phyloP scores from a whole-genome alignment of 2,797 vertebrate genomes.

The Hyperoplus lanceolatus region DNA sequence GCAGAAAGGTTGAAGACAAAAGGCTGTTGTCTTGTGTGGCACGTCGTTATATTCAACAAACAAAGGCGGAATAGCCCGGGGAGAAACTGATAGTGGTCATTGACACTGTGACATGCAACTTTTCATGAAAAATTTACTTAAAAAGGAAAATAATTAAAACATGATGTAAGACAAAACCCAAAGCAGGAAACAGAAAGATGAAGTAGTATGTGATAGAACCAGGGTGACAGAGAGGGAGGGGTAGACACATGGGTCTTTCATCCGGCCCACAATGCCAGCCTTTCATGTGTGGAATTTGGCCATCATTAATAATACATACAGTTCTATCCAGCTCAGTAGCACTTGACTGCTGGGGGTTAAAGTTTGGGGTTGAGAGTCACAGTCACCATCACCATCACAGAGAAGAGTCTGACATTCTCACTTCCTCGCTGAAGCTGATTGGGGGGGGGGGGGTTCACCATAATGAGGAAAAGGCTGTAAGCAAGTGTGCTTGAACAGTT shows the following conservation, averaged over 20 bases:
- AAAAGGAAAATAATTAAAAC: neutral
- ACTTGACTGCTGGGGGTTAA: constrained; percentile 69
- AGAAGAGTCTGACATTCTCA: constrained; percentile 55
- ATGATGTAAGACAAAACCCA: constrained; percentile 30
- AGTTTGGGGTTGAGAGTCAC: constrained; percentile 65
- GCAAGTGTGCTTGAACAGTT: constrained; percentile 25
- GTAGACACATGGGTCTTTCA: constrained; percentile 78
- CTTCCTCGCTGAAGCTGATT: constrained; percentile 58
- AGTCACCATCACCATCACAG: constrained; percentile 51
- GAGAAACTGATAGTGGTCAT: constrained; percentile 28
- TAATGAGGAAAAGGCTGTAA: constrained; percentile 36
- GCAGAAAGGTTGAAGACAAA: constrained; percentile 50
- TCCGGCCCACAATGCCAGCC: constrained; percentile 78
- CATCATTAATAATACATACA: constrained; percentile 85
- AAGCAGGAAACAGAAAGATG: constrained; percentile 34
- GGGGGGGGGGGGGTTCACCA: constrained; percentile 26
- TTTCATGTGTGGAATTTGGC: constrained; percentile 85
- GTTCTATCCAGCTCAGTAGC: constrained; percentile 58
- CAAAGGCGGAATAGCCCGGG: constrained; percentile 37
- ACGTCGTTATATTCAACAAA: constrained; percentile 31
- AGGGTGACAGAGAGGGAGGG: constrained; percentile 29
- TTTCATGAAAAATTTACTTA: constrained; percentile 26
- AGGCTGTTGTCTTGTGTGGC: constrained; percentile 51
- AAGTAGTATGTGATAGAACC: constrained; percentile 18
- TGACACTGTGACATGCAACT: constrained; percentile 31